phyloP scores from a whole-genome alignment of 2,888 invertebrate species.

The Thecocarcelia acutangulata region DNA sequence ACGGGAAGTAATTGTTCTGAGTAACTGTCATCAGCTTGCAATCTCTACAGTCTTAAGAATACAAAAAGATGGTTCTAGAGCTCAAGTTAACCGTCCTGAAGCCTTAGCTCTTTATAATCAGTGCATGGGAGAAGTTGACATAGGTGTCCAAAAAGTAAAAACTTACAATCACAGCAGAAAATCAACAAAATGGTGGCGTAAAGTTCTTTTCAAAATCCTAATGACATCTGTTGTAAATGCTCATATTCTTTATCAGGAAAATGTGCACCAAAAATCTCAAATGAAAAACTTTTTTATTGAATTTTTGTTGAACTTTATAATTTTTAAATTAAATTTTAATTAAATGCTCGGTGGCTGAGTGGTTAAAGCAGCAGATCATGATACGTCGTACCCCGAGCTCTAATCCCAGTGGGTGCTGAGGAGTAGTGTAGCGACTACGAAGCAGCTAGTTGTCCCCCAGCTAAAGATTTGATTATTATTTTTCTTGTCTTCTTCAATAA shows the following conservation, averaged over 20 bases:
- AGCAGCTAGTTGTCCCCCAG: too few relatives aligned
- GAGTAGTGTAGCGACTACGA: too few relatives aligned
- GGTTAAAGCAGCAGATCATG: too few relatives aligned
- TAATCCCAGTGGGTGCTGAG: too few relatives aligned
- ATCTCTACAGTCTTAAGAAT: constrained; percentile 9
- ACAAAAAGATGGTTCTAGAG: constrained; percentile 32
- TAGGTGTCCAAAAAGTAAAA: constrained; percentile 7
- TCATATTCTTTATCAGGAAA: constrained; percentile 14
- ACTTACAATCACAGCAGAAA: constrained; percentile 14
- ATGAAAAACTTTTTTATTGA: constrained; percentile 5
- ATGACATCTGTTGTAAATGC: constrained; percentile 14
- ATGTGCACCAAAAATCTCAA: constrained; percentile 16
- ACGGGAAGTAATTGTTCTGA: too few relatives aligned
- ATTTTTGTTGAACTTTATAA: too few relatives aligned
- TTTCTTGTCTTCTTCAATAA: too few relatives aligned
- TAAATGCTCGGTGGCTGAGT: too few relatives aligned
- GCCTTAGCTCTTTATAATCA: constrained; percentile 20
- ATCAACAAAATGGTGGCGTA: constrained; percentile 18
- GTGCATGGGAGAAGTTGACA: constrained; percentile 11
- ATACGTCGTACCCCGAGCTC: too few relatives aligned
- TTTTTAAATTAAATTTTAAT: too few relatives aligned
- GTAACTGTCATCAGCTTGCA: too few relatives aligned
- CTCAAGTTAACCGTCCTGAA: constrained; percentile 29
- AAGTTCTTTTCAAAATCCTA: constrained; percentile 9
- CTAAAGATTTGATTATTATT: too few relatives aligned